Conservation (phyloP, 2,797 vertebrate genomes). For the Rallus crepitans region DNA sequence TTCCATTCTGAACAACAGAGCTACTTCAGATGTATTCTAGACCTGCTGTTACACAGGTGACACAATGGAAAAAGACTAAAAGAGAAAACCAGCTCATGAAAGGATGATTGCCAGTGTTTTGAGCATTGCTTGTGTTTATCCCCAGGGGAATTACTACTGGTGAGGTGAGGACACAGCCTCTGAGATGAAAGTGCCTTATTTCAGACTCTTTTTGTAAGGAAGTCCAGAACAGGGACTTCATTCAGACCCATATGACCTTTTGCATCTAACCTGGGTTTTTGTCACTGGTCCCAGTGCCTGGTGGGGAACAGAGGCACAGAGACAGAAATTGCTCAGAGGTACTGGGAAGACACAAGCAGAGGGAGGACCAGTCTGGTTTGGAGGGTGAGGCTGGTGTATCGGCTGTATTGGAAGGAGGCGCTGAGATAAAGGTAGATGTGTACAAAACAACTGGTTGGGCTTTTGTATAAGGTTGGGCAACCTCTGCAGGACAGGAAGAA, state of each 20-base stretch:
- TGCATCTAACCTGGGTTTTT: not conserved
- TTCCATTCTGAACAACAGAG: slow-evolving; percentile 16
- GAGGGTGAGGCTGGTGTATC: not conserved
- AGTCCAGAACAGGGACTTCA: not conserved
- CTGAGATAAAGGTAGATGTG: not conserved
- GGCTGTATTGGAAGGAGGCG: not conserved
- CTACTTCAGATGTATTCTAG: not conserved
- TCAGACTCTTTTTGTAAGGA: not conserved
- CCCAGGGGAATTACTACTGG: not conserved
- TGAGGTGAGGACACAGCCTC: not conserved
- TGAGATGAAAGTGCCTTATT: not conserved
- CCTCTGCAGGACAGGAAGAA: not conserved
- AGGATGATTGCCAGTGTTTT: not conserved
- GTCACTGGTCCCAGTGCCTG: not conserved
- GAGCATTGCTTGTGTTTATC: not conserved
- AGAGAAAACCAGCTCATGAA: not conserved
- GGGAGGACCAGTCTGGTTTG: not conserved
- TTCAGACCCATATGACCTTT: not conserved
- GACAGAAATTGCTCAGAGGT: not conserved
- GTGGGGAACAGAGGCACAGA: not conserved
- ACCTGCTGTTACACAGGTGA: not conserved
- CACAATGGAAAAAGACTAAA: not conserved
- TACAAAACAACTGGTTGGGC: not conserved
- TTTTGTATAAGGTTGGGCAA: not conserved
- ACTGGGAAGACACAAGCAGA: not conserved